phyloP scores from a whole-genome alignment of 2,797 vertebrate genomes.

The Crenuchus spilurus region DNA sequence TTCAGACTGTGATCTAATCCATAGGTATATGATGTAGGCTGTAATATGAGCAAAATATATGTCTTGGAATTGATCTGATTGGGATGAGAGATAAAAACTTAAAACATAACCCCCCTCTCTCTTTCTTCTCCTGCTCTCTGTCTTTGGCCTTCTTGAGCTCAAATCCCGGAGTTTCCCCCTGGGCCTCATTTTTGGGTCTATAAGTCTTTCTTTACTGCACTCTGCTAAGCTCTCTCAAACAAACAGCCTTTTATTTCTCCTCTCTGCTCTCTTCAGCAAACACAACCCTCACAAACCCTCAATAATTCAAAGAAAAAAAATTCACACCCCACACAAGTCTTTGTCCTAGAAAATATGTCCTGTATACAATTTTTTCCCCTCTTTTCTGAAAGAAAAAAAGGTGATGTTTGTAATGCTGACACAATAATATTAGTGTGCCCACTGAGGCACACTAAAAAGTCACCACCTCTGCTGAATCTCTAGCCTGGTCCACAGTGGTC shows the following conservation, averaged over 20 bases:
- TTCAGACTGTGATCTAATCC: no score
- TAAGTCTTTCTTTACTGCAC: conserved; percentile 40
- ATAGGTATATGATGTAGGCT: no score
- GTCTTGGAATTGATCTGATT: no score
- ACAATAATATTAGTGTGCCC: conserved; percentile 30
- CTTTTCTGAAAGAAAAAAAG: conserved; percentile 37
- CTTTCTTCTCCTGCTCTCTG: conserved; percentile 25
- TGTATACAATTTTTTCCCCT: conserved; percentile 31
- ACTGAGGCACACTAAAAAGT: background rate
- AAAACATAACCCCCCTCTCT: conserved; percentile 6
- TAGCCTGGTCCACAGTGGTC: conserved; percentile 2
- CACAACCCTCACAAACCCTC: conserved; percentile 28
- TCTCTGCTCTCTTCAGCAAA: conserved; percentile 9
- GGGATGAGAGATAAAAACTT: background rate
- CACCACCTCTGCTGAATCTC: conserved; percentile 21
- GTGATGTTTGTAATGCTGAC: conserved; percentile 34
- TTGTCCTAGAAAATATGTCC: conserved; percentile 31
- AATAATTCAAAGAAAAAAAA: conserved; percentile 45
- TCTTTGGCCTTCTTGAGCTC: conserved; percentile 25
- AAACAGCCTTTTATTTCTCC: conserved; percentile 31
- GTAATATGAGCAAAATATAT: no score
- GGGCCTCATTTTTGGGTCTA: conserved; percentile 39
- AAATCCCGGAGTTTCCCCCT: conserved; percentile 17
- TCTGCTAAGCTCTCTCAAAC: conserved; percentile 24
- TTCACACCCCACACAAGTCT: conserved; percentile 46